Evolutionary conservation across 2,888 invertebrate species (phyloP), one percentile per base, ranked within the genome.

Genomic region (Torymus aiolomorphi): DNA sequence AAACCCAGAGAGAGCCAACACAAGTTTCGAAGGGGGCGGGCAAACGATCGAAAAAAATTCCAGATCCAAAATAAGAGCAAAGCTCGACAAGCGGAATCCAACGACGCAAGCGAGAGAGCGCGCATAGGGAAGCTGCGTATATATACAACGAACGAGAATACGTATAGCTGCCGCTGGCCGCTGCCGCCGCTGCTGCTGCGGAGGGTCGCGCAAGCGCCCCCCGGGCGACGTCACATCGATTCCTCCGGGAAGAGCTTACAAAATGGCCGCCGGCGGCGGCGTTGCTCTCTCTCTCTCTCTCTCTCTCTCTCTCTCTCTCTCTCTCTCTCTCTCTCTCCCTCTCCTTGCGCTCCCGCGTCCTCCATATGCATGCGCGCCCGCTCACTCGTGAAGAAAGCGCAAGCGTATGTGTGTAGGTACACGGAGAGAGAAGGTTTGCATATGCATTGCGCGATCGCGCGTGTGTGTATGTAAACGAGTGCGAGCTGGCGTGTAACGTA

Each of bases 221-320:
- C 88, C 87, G 85, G 90, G 89, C 90, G 86, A 90, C 90, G 88
- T 88, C 90, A 89, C 90, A 90, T 90, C 89, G 90, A 90, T 90
- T 90, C 90, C 90, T 89, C 88, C 88, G 88, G 89, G 88, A 90
- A 89, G 88, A 89, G 90, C 90, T 90, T 90, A 90, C 90, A 90
- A 90, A 90, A 90, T 90, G 90, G 90, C 90, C 88, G 89, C 87
- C 86, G 89, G 88, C 89, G 82, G 86, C 84, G 85, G 42, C 42
- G 42, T 88, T 89, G 80, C 87, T 87, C 88, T 88, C 87, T 86
- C 86, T 83, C 84, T 56, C 42, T 5, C n/a, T 61, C 54, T 13
- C 57, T 14, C 51, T 1, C 69, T 88, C 89, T 79, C 87, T 87
- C n/a, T n/a, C n/a, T n/a, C n/a, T n/a, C n/a, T 83, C 84, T 56